These are phyloP conservation scores for Apus apus DNA, from an alignment of 2,113 vertebrate genomes.

Conservation along the genomic window DNA sequence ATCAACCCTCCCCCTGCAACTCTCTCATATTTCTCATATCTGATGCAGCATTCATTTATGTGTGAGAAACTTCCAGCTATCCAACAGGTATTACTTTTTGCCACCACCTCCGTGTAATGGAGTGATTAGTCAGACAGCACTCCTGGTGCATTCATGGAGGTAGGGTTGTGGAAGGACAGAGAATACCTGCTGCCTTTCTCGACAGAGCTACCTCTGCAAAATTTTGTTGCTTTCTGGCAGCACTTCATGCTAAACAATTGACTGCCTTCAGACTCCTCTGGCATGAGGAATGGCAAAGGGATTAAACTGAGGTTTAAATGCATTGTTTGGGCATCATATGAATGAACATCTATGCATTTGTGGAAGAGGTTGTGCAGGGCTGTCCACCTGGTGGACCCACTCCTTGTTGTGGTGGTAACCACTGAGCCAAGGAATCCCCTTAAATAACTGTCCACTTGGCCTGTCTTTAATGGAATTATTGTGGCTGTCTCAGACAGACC, in stretches of 20 bases:
- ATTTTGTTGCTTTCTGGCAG: neutral
- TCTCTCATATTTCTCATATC: neutral
- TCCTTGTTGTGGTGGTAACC: neutral
- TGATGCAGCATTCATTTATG: neutral
- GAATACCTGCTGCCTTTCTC: neutral
- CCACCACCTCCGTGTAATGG: neutral
- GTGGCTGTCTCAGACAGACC: neutral
- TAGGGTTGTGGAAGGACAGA: neutral
- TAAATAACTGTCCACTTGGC: neutral
- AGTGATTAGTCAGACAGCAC: neutral
- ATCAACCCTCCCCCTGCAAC: neutral
- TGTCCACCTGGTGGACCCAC: neutral
- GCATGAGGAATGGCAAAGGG: neutral
- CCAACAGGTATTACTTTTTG: neutral
- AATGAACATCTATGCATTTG: neutral
- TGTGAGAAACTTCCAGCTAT: neutral
- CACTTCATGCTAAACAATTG: neutral
- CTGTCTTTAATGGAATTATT: neutral
- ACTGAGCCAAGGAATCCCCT: neutral
- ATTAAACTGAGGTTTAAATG: neutral
- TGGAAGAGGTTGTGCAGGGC: neutral
- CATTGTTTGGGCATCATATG: fast-evolving
- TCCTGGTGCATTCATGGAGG: neutral
- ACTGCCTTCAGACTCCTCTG: neutral
- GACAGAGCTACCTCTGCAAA: neutral